Evolutionary conservation across 2,888 invertebrate species (phyloP), one percentile per base, ranked within the genome.

Genomic region (Athrips mouffetella): DNA sequence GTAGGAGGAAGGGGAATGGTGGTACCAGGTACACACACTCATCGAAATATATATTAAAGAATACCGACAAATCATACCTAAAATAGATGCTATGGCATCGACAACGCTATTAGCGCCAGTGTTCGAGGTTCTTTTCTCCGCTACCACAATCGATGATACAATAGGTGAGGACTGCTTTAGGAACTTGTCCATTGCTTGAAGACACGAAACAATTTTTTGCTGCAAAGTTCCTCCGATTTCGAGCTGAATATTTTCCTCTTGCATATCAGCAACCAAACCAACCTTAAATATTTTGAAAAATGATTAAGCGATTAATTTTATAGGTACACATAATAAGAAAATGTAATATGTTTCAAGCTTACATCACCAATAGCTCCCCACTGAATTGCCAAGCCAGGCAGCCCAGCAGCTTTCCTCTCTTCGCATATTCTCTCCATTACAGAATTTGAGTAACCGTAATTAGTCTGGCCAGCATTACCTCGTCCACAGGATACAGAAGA

Each of bases 311-410:
- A 5, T 35, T 8, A 3, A 18, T 6, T 18, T 10, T n/a, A 23
- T 21, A 45, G 1, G 42, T n/a, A 31, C 6, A 10, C 7, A 10
- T 10, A 42, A 10, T 8, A 11, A 23, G 6, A 18, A 6, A 7
- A 37, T 7, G n/a, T 41, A 5, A 23, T 25, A 4, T n/a, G 13
- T 15, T n/a, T 1, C 35, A 91, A 79, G 18, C 93, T 93, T 47
- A 94, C 94, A 77, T 98, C 97, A 46, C 96, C 98, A 46, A 98
- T 91, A 25, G 96, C 97, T 31, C 98, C 97, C 97, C 97, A 98
- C 74, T 98, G 96, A 7, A 98, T 91, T 1, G 97, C 97, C 50
- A 96, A 76, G 0, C 91, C 97, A 0, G 96, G 95, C 0, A 93
- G 86, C 0, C 95, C 94, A 6, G 92, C 91, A 47, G 76, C 79